Conservation (phyloP, 2,888 invertebrate genomes). For the Rotaria sp. region DNA sequence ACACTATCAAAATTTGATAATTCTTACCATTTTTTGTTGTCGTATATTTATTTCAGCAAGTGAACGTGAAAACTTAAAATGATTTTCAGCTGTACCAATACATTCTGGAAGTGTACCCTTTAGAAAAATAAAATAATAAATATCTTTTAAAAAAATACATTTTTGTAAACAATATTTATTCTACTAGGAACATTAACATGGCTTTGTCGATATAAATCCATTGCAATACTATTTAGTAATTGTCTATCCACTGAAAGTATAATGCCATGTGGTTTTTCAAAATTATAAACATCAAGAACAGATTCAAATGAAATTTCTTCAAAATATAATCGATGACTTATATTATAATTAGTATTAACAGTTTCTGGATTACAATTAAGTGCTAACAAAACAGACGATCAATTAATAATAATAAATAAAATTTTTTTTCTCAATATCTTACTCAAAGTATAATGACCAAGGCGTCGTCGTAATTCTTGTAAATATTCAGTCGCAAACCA, state of each 20-base stretch:
- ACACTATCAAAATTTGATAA: conserved; percentile 73
- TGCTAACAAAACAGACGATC: conserved; percentile 59
- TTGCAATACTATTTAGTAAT: conserved; percentile 97
- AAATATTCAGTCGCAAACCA: conserved; percentile 97
- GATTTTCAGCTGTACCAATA: conserved; percentile 93
- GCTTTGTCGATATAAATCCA: conserved; percentile 73
- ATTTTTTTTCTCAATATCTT: conserved; percentile 65
- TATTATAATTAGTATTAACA: conserved; percentile 97
- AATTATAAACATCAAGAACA: conserved; percentile 91
- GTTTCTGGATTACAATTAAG: conserved; percentile 99
- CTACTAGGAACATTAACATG: conserved; percentile 47
- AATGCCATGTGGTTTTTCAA: conserved; percentile 85
- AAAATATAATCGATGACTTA: conserved; percentile 95
- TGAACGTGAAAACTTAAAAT: conserved; percentile 96
- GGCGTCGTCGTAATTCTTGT: conserved; percentile 73
- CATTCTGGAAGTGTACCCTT: conserved; percentile 87
- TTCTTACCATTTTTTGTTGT: conserved; percentile 94
- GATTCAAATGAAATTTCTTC: conserved; percentile 98
- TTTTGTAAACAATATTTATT: no score
- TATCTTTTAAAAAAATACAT: no score
- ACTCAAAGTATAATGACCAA: conserved; percentile 43
- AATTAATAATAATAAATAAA: no score
- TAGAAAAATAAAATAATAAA: background rate
- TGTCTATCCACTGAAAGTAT: conserved; percentile 97
- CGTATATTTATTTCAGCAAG: conserved; percentile 83